phyloP scores from a whole-genome alignment of 2,113 vertebrate genomes.

The Saccopteryx leptura region DNA sequence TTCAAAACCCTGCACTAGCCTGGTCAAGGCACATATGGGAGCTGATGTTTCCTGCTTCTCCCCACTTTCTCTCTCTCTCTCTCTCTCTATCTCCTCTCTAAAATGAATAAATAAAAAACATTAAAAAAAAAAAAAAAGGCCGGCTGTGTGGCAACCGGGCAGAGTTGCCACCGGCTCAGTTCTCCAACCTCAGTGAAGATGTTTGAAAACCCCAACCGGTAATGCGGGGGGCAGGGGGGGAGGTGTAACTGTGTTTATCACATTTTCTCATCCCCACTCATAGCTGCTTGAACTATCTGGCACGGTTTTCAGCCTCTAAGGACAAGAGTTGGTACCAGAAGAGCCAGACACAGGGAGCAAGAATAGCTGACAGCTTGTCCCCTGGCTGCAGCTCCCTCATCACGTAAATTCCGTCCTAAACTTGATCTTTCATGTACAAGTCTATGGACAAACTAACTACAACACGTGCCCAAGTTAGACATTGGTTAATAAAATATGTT shows the following conservation, averaged over 20 bases:
- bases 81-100: no score
- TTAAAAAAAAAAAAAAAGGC: no score
- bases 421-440: not conserved
- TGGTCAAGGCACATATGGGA: no score
- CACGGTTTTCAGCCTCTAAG: not conserved
- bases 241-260: no score
- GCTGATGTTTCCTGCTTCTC: no score
- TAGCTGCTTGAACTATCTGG: not conserved
- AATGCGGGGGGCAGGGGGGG: not conserved
- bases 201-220: not conserved
- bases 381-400: not conserved
- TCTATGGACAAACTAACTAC: not conserved
- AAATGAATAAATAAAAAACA: no score
- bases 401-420: not conserved
- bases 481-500: no score
- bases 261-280: not conserved
- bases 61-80: no score
- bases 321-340: accelerated
- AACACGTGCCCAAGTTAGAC: no score
- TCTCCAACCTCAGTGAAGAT: not conserved
- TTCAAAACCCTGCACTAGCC: no score
- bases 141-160: not conserved
- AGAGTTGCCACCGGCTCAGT: not conserved
- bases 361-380: not conserved
- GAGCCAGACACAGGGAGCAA: not conserved